phyloP scores from a whole-genome alignment of 2,797 vertebrate species.

The Girardinus metallicus region DNA sequence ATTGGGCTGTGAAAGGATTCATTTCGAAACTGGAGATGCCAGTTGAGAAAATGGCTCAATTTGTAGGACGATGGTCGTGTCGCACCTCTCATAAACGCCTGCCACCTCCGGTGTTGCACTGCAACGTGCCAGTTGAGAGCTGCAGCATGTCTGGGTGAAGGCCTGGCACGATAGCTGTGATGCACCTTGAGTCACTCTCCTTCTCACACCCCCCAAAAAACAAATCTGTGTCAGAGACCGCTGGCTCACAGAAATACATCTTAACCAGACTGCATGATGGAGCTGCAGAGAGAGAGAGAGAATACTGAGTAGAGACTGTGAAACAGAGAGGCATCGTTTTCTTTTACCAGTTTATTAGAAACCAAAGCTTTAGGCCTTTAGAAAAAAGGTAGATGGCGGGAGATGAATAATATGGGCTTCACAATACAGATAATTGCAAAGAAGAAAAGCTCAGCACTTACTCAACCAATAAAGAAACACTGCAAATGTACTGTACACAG shows the following conservation, averaged over 20 bases:
- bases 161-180: constrained; percentile 32
- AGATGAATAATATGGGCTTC: background rate
- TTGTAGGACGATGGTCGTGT: constrained; percentile 58
- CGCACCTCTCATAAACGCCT: constrained; percentile 50
- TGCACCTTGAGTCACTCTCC: constrained; percentile 52
- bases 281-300: constrained; percentile 17
- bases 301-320: background rate
- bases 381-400: background rate
- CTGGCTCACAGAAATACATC: constrained; percentile 33
- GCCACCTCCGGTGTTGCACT: constrained; percentile 33
- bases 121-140: constrained; percentile 31
- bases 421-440: background rate
- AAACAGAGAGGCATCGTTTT: constrained; percentile 3
- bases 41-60: constrained; percentile 28
- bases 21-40: constrained; percentile 15
- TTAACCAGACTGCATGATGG: constrained; percentile 31
- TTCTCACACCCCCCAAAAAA: constrained; percentile 50
- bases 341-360: constrained; percentile 28
- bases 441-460: background rate
- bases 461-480: background rate
- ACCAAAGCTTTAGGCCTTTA: constrained; percentile 16
- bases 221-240: constrained; percentile 42
- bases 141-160: constrained; percentile 42
- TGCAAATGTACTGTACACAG: background rate
- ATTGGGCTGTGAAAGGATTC: constrained; percentile 20